phyloP scores from a whole-genome alignment of 2,888 invertebrate species.

The Hydriomena furcata region DNA sequence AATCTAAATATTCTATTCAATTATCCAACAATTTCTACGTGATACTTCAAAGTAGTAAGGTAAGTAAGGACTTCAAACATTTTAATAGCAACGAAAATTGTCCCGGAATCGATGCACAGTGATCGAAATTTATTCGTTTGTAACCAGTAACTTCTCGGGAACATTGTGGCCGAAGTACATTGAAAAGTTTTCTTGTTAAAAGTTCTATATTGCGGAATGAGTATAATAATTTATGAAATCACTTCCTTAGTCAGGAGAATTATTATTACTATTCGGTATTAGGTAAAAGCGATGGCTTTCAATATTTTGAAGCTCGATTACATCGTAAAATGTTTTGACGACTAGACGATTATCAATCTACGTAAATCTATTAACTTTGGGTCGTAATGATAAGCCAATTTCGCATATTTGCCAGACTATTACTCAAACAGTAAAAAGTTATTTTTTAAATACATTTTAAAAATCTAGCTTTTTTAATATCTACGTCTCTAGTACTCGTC shows the following conservation, averaged over 20 bases:
- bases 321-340: neutral
- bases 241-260: conserved; percentile 66
- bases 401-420: too few relatives aligned
- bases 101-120: conserved; percentile 54
- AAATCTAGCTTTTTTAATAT: too few relatives aligned
- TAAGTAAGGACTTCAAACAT: neutral
- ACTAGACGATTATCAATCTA: neutral
- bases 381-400: too few relatives aligned
- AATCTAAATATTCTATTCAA: too few relatives aligned
- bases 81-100: conserved; percentile 11
- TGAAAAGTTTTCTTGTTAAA: conserved; percentile 82
- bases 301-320: neutral
- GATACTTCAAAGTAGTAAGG: too few relatives aligned
- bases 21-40: too few relatives aligned
- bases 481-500: too few relatives aligned
- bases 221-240: conserved; percentile 79
- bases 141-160: conserved; percentile 67
- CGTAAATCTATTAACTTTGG: neutral
- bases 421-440: too few relatives aligned
- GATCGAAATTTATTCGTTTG: conserved; percentile 71
- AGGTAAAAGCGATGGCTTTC: neutral
- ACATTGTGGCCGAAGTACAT: conserved; percentile 73
- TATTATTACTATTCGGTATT: conserved; percentile 47
- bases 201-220: conserved; percentile 78
- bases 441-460: too few relatives aligned